These are phyloP conservation scores for Ataeniobius toweri DNA, from an alignment of 2,797 vertebrate genomes.

Conservation along the genomic window DNA sequence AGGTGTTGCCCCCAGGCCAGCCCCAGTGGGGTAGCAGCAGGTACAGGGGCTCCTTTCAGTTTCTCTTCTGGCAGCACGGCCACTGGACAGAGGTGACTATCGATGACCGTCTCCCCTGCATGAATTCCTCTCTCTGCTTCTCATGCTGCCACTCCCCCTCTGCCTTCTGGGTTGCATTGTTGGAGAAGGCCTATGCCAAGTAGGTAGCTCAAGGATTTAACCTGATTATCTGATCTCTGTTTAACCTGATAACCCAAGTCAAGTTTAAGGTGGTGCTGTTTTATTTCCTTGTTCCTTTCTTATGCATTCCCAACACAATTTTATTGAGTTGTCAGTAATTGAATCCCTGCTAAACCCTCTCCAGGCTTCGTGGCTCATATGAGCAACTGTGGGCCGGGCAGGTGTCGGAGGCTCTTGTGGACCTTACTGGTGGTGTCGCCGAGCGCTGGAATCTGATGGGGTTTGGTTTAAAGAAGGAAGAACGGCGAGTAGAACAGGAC, in stretches of 20 bases:
- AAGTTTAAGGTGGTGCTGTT: not conserved
- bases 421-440: constrained; percentile 90
- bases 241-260: not conserved
- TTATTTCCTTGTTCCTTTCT: not conserved
- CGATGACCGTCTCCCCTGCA: constrained; percentile 91
- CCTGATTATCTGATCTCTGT: constrained; percentile 2
- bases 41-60: constrained; percentile 87
- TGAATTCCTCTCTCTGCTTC: constrained; percentile 89
- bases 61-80: constrained; percentile 90
- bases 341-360: not conserved
- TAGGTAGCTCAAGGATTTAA: constrained; percentile 64
- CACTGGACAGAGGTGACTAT: constrained; percentile 90
- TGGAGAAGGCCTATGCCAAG: constrained; percentile 98
- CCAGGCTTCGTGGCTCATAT: constrained; percentile 90
- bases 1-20: constrained; percentile 91
- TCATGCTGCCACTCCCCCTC: constrained; percentile 88
- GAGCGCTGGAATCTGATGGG: constrained; percentile 86
- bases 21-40: constrained; percentile 85
- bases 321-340: not conserved
- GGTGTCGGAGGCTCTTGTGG: constrained; percentile 93
- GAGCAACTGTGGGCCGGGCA: constrained; percentile 95
- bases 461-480: constrained; percentile 49
- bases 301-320: not conserved
- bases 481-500: constrained; percentile 36
- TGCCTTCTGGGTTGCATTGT: constrained; percentile 93